A percentile compares a stretch with the other conserved stretches of the same genome.
Conservation (phyloP, 2,113 vertebrate genomes). For the Lepidothrix coronata region DNA sequence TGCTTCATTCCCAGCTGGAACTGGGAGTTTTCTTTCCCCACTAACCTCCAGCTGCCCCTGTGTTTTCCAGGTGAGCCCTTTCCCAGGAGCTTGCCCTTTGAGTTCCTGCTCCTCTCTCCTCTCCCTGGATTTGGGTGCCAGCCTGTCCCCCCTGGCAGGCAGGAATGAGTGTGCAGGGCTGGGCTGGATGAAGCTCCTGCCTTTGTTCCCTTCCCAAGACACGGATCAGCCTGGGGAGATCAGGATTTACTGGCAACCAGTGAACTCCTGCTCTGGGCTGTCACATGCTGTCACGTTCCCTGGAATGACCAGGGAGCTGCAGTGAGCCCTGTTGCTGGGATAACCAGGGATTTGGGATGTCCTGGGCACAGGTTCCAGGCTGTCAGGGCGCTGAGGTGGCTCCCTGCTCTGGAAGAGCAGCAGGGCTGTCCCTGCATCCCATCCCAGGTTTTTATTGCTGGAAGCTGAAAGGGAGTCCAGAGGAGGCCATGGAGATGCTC, state of each 20-base stretch:
- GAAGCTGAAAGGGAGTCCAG: neutral
- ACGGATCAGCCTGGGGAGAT: neutral
- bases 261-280: neutral
- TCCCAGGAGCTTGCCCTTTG: neutral
- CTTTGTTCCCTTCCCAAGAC: neutral
- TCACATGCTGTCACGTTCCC: too few relatives aligned
- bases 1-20: neutral
- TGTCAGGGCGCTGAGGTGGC: neutral
- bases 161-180: too few relatives aligned
- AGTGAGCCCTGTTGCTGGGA: neutral
- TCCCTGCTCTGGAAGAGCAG: neutral
- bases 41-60: neutral
- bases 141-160: accelerated
- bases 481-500: accelerated
- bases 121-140: neutral
- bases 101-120: neutral
- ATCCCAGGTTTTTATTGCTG: neutral
- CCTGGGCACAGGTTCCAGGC: accelerated
- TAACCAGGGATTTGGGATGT: accelerated
- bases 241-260: too few relatives aligned
- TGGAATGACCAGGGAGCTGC: accelerated
- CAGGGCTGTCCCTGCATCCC: neutral
- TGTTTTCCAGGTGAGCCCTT: neutral
- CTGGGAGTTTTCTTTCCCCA: neutral
- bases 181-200: neutral